Evolutionary conservation across 2,888 invertebrate genomes (phyloP).

Genomic region (Drosophila fulvimacula): DNA sequence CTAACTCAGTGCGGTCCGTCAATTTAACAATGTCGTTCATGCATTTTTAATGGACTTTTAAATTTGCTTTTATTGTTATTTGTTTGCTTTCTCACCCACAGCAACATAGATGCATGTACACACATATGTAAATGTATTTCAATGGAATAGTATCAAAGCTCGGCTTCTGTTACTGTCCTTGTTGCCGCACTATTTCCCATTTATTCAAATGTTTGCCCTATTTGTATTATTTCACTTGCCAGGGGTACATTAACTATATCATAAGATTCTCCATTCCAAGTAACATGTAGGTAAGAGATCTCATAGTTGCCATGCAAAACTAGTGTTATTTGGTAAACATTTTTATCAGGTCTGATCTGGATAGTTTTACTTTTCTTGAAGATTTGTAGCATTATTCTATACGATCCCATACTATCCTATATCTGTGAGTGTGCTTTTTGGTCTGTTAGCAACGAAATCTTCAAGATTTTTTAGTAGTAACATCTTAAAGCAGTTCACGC

Average conservation of each 20-base stretch:
- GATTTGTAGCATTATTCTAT: too few relatives aligned
- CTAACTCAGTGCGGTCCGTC: constrained; percentile 62
- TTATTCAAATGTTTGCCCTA: constrained; percentile 22
- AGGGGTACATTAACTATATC: not conserved
- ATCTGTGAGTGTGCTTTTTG: too few relatives aligned
- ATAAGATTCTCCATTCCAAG: too few relatives aligned
- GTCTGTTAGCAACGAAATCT: too few relatives aligned
- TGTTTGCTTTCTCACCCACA: constrained; percentile 43
- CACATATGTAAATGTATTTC: constrained; percentile 1
- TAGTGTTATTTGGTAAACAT: not conserved
- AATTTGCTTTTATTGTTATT: constrained; percentile 71
- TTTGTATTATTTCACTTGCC: constrained; percentile 9
- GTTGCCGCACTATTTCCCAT: constrained; percentile 28
- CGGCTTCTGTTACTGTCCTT: constrained; percentile 12
- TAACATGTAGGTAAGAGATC: too few relatives aligned
- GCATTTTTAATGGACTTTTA: constrained; percentile 82
- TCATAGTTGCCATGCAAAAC: not conserved
- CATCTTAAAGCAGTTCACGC: too few relatives aligned
- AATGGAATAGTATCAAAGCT: constrained; percentile 16
- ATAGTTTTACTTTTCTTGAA: too few relatives aligned
- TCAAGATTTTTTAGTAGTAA: too few relatives aligned
- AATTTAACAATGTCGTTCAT: constrained; percentile 70
- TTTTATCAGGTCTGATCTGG: not conserved
- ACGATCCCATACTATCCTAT: too few relatives aligned
- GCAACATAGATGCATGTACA: not conserved